Conservation (phyloP, 2,113 vertebrate species). For the Pelobates fuscus region DNA sequence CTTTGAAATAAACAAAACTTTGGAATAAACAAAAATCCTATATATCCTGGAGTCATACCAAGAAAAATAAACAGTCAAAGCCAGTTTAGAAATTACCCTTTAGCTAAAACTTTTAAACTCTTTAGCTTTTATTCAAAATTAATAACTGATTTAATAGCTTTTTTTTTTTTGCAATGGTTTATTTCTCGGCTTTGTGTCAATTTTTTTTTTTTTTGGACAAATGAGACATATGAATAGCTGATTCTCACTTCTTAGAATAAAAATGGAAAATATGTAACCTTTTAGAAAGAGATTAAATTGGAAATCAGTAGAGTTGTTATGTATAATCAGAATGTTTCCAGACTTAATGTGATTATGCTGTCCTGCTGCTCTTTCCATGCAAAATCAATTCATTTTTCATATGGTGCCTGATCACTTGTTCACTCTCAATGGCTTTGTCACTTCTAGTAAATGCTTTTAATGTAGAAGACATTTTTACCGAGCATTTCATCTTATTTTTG, state of each 20-base stretch:
- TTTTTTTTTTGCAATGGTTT: neutral
- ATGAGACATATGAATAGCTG: neutral
- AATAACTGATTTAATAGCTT: constrained; percentile 11
- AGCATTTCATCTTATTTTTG: neutral
- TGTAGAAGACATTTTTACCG: neutral
- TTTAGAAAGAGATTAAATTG: constrained; percentile 10
- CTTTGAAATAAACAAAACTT: constrained; percentile 8
- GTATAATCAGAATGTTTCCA: neutral
- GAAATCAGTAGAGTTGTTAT: neutral
- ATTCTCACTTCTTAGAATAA: neutral
- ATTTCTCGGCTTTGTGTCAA: neutral
- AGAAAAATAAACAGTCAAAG: constrained; percentile 11
- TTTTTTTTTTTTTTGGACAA: neutral
- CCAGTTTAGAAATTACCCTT: constrained; percentile 15
- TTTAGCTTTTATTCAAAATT: neutral
- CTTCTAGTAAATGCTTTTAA: neutral
- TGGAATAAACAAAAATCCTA: constrained; percentile 1
- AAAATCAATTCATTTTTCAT: constrained; percentile 9
- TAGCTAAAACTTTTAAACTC: constrained; percentile 16
- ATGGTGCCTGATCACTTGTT: neutral
- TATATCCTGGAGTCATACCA: constrained; percentile 34
- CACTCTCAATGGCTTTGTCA: neutral
- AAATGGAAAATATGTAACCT: constrained; percentile 11
- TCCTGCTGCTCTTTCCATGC: constrained; percentile 1
- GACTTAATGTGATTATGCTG: neutral